A percentile compares a stretch with the other conserved stretches of the same genome.
Conservation (phyloP, 2,113 vertebrate species). For the Trematocara marginatum region DNA sequence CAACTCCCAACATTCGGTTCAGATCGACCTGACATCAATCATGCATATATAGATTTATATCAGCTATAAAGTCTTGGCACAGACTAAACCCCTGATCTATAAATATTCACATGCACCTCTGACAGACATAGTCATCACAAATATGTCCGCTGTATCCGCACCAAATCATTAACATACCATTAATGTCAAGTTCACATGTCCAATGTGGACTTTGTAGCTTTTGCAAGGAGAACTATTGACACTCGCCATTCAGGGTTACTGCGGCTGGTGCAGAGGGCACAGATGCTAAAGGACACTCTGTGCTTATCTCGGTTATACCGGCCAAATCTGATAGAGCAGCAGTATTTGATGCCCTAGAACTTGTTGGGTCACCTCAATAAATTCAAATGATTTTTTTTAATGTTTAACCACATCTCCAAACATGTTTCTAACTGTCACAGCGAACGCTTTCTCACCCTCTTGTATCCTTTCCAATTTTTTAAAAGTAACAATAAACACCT, state of each 20-base stretch:
- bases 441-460: not conserved
- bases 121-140: not conserved
- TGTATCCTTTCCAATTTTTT: not conserved
- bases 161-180: not conserved
- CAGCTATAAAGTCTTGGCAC: not conserved
- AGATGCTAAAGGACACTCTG: not conserved
- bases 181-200: not conserved
- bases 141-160: not conserved
- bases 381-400: not conserved
- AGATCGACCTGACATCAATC: not conserved
- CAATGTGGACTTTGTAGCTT: not conserved
- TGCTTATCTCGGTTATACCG: not conserved
- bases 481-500: not conserved
- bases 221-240: not conserved
- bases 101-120: conserved; percentile 30
- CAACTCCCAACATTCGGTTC: not conserved
- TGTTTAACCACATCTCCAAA: not conserved
- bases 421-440: not conserved
- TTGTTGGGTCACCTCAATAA: not conserved
- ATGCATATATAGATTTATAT: not conserved
- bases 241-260: not conserved
- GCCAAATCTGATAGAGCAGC: not conserved
- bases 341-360: not conserved
- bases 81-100: not conserved
- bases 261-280: not conserved